Evolutionary conservation across 2,113 vertebrate species (phyloP).

Genomic region (rabbit (Oryctolagus cuniculus)): DNA sequence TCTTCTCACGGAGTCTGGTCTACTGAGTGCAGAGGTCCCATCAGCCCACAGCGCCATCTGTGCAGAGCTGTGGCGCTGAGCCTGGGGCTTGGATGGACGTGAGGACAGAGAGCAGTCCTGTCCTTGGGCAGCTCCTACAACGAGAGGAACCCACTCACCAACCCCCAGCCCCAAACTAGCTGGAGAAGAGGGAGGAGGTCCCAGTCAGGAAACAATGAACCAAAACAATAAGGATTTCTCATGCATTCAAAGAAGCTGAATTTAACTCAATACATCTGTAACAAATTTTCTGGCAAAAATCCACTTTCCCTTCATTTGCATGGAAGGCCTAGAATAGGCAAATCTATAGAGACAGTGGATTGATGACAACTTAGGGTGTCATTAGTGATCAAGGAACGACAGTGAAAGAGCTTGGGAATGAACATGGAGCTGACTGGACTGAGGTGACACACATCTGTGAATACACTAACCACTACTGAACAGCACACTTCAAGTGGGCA

Average conservation of each 20-base stretch:
- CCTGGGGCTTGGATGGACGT: rapidly evolving
- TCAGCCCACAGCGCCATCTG: neutral
- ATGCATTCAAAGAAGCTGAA: neutral
- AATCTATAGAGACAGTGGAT: neutral
- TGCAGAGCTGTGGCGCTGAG: too few relatives aligned
- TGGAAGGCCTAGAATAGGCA: neutral
- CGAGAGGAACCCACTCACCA: neutral
- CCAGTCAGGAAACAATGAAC: neutral
- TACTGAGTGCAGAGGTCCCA: neutral
- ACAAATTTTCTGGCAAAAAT: slow-evolving; percentile 32
- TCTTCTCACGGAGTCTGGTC: slow-evolving; percentile 46
- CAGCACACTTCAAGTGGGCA: neutral
- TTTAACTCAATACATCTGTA: neutral
- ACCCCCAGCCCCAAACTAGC: neutral
- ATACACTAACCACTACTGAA: neutral
- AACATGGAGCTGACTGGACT: neutral
- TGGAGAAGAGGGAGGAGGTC: neutral
- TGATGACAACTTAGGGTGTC: neutral
- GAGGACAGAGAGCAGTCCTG: neutral
- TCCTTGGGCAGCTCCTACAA: slow-evolving; percentile 71
- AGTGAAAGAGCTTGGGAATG: neutral
- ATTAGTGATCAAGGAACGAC: neutral
- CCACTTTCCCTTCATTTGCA: neutral
- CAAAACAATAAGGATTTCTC: neutral
- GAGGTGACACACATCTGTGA: neutral